Evolutionary conservation across 2,113 vertebrate genomes (phyloP).

Genomic region (Indicator maculatus): DNA sequence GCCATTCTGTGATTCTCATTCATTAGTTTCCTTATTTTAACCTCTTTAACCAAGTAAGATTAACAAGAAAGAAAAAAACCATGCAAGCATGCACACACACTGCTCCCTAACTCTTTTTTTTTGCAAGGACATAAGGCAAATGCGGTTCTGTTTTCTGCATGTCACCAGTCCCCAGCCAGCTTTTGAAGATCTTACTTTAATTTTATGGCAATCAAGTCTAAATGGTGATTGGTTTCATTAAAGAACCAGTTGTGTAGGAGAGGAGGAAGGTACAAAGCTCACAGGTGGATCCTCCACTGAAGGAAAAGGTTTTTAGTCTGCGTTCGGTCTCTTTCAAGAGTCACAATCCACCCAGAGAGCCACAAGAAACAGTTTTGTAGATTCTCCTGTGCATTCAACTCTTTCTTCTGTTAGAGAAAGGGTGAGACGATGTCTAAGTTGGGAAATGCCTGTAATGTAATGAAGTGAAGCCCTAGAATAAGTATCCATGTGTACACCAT

Average conservation of each 20-base stretch:
- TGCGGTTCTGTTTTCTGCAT: neutral
- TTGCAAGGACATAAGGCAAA: neutral
- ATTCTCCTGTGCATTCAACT: neutral
- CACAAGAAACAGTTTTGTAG: neutral
- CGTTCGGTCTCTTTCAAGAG: neutral
- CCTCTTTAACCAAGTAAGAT: neutral
- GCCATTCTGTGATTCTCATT: too few relatives aligned
- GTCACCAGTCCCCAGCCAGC: neutral
- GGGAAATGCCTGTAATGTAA: neutral
- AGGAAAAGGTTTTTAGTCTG: neutral
- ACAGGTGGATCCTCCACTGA: neutral
- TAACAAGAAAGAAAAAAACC: neutral
- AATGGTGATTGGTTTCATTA: neutral
- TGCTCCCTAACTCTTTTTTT: neutral
- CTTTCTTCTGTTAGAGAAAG: neutral
- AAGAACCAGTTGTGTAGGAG: neutral
- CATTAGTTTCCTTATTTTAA: neutral
- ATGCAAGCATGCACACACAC: neutral
- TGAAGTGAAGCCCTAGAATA: neutral
- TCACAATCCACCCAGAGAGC: neutral
- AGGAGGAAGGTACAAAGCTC: neutral
- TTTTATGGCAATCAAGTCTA: neutral
- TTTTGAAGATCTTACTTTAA: neutral
- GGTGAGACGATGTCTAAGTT: neutral
- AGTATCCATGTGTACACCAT: neutral